Base-by-base conservation (phyloP, 2,888 invertebrate species). In the Cephus rjabovi region DNA sequence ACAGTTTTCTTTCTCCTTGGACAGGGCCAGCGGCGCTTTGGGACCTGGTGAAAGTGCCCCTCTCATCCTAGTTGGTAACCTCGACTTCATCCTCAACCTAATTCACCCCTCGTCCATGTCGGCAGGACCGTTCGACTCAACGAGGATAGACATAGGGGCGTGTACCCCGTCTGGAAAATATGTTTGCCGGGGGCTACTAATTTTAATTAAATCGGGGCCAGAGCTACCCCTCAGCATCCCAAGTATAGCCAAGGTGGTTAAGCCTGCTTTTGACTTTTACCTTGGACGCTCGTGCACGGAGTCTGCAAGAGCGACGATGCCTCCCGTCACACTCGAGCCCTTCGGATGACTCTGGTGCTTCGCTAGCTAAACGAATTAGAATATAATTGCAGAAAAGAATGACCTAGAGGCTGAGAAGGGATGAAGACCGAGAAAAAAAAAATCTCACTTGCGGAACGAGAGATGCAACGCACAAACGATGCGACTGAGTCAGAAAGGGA, bases 201-300 rank as follows among this genome's bases (percentile, higher is more conserved):
- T 85, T 89, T 89, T 89, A 89, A 89, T 89, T 89, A 89, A 89
- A 89, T 89, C 86, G 84, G 84, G 81, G 82, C 83, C 80, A 82
- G 84, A 82, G 80, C 80, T 84, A 82, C 80, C 81, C 79, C 71
- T 71, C 80, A 79, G 84, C 81, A 81, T 82, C 84, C 85, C 81
- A 76, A 79, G 79, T 83, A 79, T 81, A 85, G 83, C 78, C 84
- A 83, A 85, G 85, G 85, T 84, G 86, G 86, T 86, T 85, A 85
- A 85, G 84, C 81, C 85, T 78, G 80, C 84, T 80, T 82, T 86
- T 81, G 71, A 56, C 56, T 56, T 56, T 56, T 56, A 23, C 56
- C 56, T 56, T 56, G 56, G 23, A 56, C 56, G 56, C 2, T 56
- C 56, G 56, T 56, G 56, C 23, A 23, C 9, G 23, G 56, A 56